Conservation (phyloP, 2,888 invertebrate species). For the Eledona agricola region DNA sequence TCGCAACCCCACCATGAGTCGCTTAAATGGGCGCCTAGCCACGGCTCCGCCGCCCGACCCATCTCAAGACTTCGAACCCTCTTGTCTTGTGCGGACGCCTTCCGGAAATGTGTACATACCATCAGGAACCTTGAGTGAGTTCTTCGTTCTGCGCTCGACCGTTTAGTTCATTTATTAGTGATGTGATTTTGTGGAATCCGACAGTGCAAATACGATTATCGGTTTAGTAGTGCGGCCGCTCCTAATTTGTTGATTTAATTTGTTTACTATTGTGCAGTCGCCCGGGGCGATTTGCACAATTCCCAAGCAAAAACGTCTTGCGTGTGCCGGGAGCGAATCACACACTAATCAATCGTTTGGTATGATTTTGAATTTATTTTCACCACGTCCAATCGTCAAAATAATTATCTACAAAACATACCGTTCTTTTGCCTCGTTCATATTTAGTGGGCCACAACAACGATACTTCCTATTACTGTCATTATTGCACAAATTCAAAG, state of each 20-base stretch:
- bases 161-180: slow-evolving; percentile 2
- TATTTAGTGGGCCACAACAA: too few species aligned
- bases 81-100: slow-evolving; percentile 89
- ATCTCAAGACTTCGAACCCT: slow-evolving; percentile 81
- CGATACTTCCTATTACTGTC: too few species aligned
- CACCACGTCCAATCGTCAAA: too few species aligned
- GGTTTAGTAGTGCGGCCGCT: slow-evolving; percentile 11
- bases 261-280: slow-evolving; percentile 16
- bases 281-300: slow-evolving; percentile 10
- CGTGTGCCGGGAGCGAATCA: too few species aligned
- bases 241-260: slow-evolving; percentile 25
- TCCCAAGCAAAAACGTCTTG: slow-evolving; percentile 11
- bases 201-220: slow-evolving; percentile 22
- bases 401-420: too few species aligned
- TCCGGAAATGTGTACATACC: slow-evolving; percentile 95
- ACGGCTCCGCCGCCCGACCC: slow-evolving; percentile 79
- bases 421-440: too few species aligned
- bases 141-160: slow-evolving; percentile 16
- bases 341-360: too few species aligned
- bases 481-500: too few species aligned
- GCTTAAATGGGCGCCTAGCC: slow-evolving; percentile 87
- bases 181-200: slow-evolving; percentile 10
- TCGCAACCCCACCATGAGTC: slow-evolving; percentile 90
- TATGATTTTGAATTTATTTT: too few species aligned
- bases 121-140: slow-evolving; percentile 75